Percentiles rank a stretch among this genome's conserved stretches.
Evolutionary conservation across 2,888 invertebrate species (phyloP).

Genomic region (Apomyelois bistriatella): DNA sequence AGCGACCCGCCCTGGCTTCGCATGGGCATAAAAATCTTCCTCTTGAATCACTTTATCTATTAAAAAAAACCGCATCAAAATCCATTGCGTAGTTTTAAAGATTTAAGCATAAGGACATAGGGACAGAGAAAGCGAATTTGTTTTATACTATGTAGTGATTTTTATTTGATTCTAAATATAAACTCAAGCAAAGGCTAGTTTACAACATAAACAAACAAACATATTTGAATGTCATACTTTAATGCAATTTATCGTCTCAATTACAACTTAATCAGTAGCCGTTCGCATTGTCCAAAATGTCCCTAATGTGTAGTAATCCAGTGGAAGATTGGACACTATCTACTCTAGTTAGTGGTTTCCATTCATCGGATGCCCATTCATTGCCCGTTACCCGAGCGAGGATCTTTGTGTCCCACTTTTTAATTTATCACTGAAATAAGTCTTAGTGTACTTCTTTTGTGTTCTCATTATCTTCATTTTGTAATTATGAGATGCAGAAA

Average conservation of each 20-base stretch:
- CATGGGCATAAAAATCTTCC: too few relatives aligned
- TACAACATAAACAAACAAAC: too few relatives aligned
- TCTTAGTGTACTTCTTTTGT: neutral
- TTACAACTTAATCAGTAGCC: neutral
- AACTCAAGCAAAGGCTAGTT: too few relatives aligned
- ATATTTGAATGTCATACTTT: neutral
- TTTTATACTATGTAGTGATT: too few relatives aligned
- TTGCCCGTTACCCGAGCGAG: constrained; percentile 12
- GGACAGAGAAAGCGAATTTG: too few relatives aligned
- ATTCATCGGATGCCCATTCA: constrained; percentile 22
- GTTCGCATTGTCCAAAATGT: neutral
- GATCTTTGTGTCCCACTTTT: constrained; percentile 6
- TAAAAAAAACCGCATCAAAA: too few relatives aligned
- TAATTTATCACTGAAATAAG: constrained; percentile 7
- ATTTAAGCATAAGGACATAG: too few relatives aligned
- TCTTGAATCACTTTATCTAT: too few relatives aligned
- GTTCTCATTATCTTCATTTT: neutral
- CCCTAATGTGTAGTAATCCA: constrained; percentile 22
- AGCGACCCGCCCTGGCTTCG: too few relatives aligned
- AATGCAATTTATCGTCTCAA: neutral
- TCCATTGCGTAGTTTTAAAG: too few relatives aligned
- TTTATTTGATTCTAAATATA: too few relatives aligned
- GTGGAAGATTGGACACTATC: constrained; percentile 22
- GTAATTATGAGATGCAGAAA: neutral
- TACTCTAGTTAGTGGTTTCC: constrained; percentile 16